These are phyloP conservation scores for Equus przewalskii DNA, from an alignment of 2,113 vertebrate species.

Conservation along the genomic window DNA sequence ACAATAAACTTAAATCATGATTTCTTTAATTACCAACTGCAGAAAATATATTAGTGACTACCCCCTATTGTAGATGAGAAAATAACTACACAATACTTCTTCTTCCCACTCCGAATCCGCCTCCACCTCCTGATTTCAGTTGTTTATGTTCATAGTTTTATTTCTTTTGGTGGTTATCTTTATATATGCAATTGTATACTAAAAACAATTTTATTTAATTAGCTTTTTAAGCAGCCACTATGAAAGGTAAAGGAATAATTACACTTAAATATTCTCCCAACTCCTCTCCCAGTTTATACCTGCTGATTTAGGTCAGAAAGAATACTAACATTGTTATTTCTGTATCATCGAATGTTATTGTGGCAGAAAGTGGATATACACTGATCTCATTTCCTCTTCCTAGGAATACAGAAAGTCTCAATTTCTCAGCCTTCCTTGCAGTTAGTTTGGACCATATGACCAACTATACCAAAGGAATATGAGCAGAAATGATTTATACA, in stretches of 20 bases:
- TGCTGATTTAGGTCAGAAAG: conserved; percentile 17
- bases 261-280: not conserved
- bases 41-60: conserved; percentile 27
- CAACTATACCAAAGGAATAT: not conserved
- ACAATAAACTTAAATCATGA: not conserved
- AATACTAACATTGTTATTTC: not conserved
- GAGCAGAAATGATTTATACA: not conserved
- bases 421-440: not conserved
- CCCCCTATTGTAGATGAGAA: not conserved
- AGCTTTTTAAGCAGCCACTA: not conserved
- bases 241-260: conserved; percentile 38
- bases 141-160: conserved; percentile 15
- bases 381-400: not conserved
- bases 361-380: not conserved
- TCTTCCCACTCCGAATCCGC: not conserved
- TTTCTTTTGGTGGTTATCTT: not conserved
- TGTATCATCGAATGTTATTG: conserved; percentile 11
- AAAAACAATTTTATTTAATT: conserved; percentile 34
- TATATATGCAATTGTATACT: not conserved
- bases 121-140: not conserved
- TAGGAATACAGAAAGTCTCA: not conserved
- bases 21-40: conserved; percentile 31
- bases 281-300: not conserved
- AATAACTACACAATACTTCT: conserved; percentile 39
- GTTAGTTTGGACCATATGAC: not conserved